Evolutionary conservation across 53 echinoderm and acorn worm species (phyloP).

Genomic region (Holothuria leucospilota): DNA sequence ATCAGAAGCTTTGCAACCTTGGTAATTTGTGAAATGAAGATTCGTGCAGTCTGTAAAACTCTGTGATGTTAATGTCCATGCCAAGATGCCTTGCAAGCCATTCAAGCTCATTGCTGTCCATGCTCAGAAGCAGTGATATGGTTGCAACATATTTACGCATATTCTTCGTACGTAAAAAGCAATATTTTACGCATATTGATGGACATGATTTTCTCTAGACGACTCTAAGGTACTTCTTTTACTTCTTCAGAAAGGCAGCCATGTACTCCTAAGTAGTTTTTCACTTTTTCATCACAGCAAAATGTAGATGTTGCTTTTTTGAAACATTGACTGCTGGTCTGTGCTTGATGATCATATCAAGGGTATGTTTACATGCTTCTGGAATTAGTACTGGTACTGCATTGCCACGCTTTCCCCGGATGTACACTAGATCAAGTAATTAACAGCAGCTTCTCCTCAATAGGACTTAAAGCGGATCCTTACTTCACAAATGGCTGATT

Average conservation of each 20-base stretch:
- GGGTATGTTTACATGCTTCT: not conserved
- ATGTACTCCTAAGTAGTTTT: no score
- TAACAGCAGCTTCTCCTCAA: no score
- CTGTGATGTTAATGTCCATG: constrained; percentile 55
- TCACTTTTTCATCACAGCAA: no score
- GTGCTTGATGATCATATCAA: no score
- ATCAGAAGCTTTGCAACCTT: constrained; percentile 67
- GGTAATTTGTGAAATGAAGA: constrained; percentile 38
- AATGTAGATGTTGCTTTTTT: no score
- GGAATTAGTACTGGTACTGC: not conserved
- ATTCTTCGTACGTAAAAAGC: no score
- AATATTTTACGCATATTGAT: constrained; percentile 59
- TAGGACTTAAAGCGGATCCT: no score
- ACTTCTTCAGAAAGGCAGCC: constrained; percentile 32
- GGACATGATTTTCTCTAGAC: constrained; percentile 43
- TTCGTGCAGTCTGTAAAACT: constrained; percentile 52
- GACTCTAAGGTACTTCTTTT: not conserved
- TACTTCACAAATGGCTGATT: no score
- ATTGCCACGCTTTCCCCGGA: no score
- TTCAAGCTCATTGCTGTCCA: constrained; percentile 52
- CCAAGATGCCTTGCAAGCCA: constrained; percentile 60
- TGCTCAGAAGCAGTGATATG: constrained; percentile 45
- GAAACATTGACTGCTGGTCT: no score
- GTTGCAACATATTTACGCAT: constrained; percentile 64
- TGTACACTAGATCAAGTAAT: no score